These are phyloP conservation scores for Clytia hemisphaerica DNA, from an alignment of 30 jellyfish, hydroid and myxozoan species.

Conservation along the genomic window DNA sequence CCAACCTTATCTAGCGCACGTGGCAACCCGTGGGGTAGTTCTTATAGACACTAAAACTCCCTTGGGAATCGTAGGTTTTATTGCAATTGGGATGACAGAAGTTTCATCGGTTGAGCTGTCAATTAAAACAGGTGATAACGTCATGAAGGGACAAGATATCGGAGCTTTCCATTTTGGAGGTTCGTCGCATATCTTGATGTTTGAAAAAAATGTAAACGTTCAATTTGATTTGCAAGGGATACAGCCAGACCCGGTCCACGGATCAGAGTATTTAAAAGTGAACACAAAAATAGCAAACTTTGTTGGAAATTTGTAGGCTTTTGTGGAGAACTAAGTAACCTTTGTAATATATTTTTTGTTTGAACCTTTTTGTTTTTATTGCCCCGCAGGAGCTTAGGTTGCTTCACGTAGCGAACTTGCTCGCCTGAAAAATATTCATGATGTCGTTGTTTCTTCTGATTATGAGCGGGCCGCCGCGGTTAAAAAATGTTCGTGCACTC, in stretches of 20 bases:
- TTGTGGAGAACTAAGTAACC: too few species aligned
- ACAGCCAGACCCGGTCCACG: neutral
- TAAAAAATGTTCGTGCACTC: too few species aligned
- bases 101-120: neutral
- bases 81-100: neutral
- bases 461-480: too few species aligned
- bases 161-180: neutral
- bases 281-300: too few species aligned
- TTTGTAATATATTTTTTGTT: too few species aligned
- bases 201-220: neutral
- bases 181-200: neutral
- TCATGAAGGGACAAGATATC: neutral
- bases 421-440: too few species aligned
- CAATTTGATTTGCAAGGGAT: neutral
- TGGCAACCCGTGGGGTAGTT: neutral
- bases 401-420: too few species aligned
- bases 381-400: too few species aligned
- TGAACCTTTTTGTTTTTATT: too few species aligned
- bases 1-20: constrained; percentile 5
- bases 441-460: too few species aligned
- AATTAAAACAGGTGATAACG: neutral
- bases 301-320: too few species aligned
- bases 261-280: too few species aligned
- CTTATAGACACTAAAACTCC: neutral
- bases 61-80: neutral